Conservation (phyloP, 2,113 vertebrate genomes). For the Tachysurus fulvidraco region DNA sequence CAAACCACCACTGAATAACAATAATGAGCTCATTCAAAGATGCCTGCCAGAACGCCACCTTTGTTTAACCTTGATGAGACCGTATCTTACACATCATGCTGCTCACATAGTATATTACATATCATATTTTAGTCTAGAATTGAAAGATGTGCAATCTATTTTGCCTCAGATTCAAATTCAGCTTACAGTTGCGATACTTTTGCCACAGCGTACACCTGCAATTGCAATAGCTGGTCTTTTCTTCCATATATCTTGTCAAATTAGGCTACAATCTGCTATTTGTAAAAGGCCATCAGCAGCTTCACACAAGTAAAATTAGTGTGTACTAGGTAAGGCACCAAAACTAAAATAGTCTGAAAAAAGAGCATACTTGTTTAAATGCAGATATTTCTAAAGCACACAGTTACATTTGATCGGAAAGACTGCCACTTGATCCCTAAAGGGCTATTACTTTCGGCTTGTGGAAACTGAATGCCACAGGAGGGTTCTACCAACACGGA, state of each 20-base stretch:
- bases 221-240: background rate
- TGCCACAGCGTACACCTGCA: background rate
- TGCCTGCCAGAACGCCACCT: background rate
- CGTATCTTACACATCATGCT: background rate
- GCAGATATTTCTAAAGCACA: conserved; percentile 46
- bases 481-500: conserved; percentile 44
- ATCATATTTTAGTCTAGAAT: background rate
- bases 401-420: conserved; percentile 61
- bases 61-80: background rate
- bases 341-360: conserved; percentile 24
- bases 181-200: background rate
- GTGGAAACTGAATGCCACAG: conserved; percentile 56
- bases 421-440: conserved; percentile 61
- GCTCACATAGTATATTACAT: background rate
- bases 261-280: background rate
- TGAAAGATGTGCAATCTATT: background rate
- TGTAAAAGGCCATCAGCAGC: background rate
- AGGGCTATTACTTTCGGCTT: conserved; percentile 60
- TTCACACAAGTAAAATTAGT: conserved; percentile 1
- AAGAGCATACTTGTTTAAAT: conserved; percentile 45
- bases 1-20: background rate
- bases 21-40: conserved; percentile 1
- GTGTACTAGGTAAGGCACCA: conserved; percentile 4
- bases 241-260: background rate
- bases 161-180: background rate